Evolutionary conservation across 2,888 invertebrate genomes (phyloP), one percentile per base, ranked within the genome.

Genomic region (Lymantria monacha): DNA sequence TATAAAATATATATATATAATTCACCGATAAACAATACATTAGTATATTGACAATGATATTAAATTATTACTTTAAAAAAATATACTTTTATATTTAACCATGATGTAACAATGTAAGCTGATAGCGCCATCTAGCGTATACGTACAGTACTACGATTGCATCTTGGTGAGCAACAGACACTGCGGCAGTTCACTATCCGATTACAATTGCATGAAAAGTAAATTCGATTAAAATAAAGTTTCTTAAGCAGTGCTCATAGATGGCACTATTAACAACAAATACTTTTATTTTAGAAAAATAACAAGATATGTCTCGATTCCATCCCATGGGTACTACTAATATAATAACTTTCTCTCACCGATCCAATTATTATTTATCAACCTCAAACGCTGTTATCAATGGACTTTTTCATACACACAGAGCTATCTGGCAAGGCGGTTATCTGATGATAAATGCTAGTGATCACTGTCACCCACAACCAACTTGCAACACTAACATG

Each of bases 121-220:
- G 10, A 48, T 59, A 42, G 15, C 55, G 67, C 62, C 66, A 71
- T 57, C 74, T 74, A 63, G 49, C 43, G 48, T 11, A 15, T 12
- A 14, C 7, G 9, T 0, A 5, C 0, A 3, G 47, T 37, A 72
- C 70, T 63, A 57, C 8, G 42, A 31, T 22, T 43, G 37, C 37
- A 14, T 30, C 43, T 42, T 11, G 11, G 22, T 13, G 44, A 37
- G n/a, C 14, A 7, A 12, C 9, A 30, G 13, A 38, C 30, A 42
- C 36, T 9, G 33, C 41, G 9, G n/a, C n/a, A n/a, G 33, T 33
- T 33, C 33, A 33, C 1, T 22, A 10, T 33, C 7, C 33, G 33
- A 33, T 33, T 33, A 10, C 2, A 10, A 10, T 33, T 1, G 7
- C 9, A 33, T 33, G n/a, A n/a, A n/a, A n/a, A n/a, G n/a, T n/a